These are phyloP conservation scores for Nettapus auritus DNA, from an alignment of 2,113 vertebrate species.

Conservation along the genomic window DNA sequence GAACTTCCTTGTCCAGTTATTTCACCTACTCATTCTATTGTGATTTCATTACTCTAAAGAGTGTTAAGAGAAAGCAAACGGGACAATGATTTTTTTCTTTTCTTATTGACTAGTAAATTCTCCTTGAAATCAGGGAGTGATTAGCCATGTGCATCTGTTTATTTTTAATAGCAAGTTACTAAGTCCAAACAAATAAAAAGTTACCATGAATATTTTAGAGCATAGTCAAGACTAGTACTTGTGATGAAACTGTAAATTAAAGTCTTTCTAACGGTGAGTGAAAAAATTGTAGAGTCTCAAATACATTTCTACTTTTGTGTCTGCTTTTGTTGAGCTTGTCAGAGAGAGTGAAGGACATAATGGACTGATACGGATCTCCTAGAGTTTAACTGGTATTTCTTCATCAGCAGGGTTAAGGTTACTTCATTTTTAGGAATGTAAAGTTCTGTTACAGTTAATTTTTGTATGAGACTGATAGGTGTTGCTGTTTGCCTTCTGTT, in stretches of 20 bases:
- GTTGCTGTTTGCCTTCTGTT: not conserved
- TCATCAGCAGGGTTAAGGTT: not conserved
- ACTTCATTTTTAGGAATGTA: not conserved
- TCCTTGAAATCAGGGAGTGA: not conserved
- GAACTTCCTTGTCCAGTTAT: not conserved
- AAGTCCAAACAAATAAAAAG: not conserved
- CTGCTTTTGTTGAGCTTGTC: not conserved
- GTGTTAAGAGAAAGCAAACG: not conserved
- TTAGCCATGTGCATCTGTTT: not conserved
- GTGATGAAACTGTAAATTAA: not conserved
- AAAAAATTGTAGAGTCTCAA: not conserved
- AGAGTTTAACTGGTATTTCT: not conserved
- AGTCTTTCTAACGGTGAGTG: not conserved
- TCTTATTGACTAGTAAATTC: not conserved
- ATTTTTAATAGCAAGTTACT: not conserved
- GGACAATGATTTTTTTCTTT: not conserved
- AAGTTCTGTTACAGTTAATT: not conserved
- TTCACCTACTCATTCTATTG: not conserved
- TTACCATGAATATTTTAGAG: not conserved
- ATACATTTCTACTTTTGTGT: not conserved
- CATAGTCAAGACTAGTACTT: not conserved
- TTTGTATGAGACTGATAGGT: not conserved
- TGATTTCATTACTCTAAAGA: not conserved
- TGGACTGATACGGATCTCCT: not conserved
- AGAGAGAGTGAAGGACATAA: not conserved